A percentile compares a stretch with the other conserved stretches of the same genome.
These are phyloP conservation scores for Drosophila borborema DNA, from an alignment of 2,888 invertebrate genomes.

Conservation along the genomic window DNA sequence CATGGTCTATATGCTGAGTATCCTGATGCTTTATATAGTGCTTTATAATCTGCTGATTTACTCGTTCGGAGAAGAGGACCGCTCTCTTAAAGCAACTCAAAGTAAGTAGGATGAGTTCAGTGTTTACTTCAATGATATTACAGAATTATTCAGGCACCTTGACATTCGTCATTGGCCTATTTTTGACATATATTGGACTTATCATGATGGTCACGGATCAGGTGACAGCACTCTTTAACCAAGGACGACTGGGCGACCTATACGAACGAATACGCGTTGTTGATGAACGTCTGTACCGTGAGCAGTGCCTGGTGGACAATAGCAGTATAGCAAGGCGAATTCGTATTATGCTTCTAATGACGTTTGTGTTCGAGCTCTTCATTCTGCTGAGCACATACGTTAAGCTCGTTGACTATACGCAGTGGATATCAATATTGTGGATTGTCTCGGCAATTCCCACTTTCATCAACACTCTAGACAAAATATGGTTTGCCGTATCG, in stretches of 20 bases:
- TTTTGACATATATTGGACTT: constrained; percentile 84
- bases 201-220: constrained; percentile 85
- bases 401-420: constrained; percentile 73
- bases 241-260: constrained; percentile 76
- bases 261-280: constrained; percentile 82
- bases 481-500: constrained; percentile 84
- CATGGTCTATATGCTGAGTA: constrained; percentile 68
- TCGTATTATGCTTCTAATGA: constrained; percentile 73
- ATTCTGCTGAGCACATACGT: constrained; percentile 77
- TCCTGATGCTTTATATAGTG: constrained; percentile 64
- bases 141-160: constrained; percentile 76
- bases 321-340: constrained; percentile 70
- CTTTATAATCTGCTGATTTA: constrained; percentile 82
- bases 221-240: constrained; percentile 82
- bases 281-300: constrained; percentile 81
- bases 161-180: constrained; percentile 84
- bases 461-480: constrained; percentile 83
- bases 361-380: constrained; percentile 75
- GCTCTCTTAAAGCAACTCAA: constrained; percentile 76
- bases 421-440: constrained; percentile 79
- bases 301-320: constrained; percentile 81
- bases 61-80: constrained; percentile 80
- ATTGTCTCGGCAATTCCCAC: constrained; percentile 82
- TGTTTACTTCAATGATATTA: not conserved
- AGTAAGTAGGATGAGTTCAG: constrained; percentile 70